phyloP scores from a whole-genome alignment of 2,888 invertebrate genomes.

The Tortricodes alternella region DNA sequence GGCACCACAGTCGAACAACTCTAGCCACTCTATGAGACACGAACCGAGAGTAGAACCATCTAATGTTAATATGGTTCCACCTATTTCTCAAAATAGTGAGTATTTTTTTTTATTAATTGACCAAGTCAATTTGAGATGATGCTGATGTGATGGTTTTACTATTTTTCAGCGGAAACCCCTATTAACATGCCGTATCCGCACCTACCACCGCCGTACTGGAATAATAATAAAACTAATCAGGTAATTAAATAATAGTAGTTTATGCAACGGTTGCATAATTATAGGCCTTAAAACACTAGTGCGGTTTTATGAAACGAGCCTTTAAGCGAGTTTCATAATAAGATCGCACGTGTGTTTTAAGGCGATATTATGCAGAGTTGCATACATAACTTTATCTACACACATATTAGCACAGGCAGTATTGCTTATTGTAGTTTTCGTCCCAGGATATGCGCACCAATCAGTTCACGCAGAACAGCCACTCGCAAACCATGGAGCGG shows the following conservation, averaged over 20 bases:
- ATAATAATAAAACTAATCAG: conserved; percentile 69
- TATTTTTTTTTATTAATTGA: conserved; percentile 5
- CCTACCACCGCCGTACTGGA: conserved; percentile 68
- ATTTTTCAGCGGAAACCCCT: conserved; percentile 55
- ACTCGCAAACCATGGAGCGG: conserved; percentile 77
- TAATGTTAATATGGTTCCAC: conserved; percentile 69
- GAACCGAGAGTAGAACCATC: conserved; percentile 60
- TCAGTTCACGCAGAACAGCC: conserved; percentile 77
- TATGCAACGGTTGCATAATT: too few species aligned
- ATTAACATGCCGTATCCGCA: conserved; percentile 62
- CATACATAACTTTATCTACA: neutral
- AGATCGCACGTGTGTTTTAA: too few species aligned
- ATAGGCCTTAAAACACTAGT: too few species aligned
- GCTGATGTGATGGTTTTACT: too few species aligned
- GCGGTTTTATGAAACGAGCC: too few species aligned
- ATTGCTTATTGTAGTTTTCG: neutral
- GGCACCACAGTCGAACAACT: conserved; percentile 55
- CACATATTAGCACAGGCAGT: neutral
- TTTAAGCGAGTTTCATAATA: too few species aligned
- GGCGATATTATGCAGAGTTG: neutral
- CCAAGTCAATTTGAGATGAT: conserved; percentile 1
- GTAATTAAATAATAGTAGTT: conserved; percentile 43
- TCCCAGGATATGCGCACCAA: conserved; percentile 72
- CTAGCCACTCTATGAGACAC: conserved; percentile 56
- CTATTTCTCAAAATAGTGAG: conserved; percentile 63